Percentiles rank a stretch among this genome's conserved stretches.
Evolutionary conservation across 1,140 invertebrate genomes (phyloP).

Genomic region (Meloidogyne chitwoodi): DNA sequence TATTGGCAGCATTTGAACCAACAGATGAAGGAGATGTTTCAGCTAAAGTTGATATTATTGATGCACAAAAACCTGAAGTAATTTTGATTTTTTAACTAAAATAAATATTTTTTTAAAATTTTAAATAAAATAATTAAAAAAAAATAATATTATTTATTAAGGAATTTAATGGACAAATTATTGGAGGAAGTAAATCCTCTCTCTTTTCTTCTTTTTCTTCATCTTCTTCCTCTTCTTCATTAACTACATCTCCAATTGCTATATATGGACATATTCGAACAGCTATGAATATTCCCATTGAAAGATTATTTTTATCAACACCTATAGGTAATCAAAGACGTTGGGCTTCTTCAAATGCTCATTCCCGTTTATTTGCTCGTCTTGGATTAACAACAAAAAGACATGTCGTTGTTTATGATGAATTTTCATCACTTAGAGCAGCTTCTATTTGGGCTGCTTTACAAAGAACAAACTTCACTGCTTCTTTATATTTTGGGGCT

Average conservation of each 20-base stretch:
- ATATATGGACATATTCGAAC: constrained; percentile 52
- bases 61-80: constrained; percentile 52
- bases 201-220: neutral
- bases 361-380: constrained; percentile 29
- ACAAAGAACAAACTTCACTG: constrained; percentile 31
- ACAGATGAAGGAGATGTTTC: constrained; percentile 28
- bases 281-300: constrained; percentile 53
- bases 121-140: neutral
- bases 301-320: constrained; percentile 41
- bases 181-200: neutral
- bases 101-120: too few relatives aligned
- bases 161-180: constrained; percentile 46
- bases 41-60: constrained; percentile 47
- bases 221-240: neutral
- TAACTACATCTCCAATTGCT: constrained; percentile 24
- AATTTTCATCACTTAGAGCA: constrained; percentile 42
- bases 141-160: constrained; percentile 16
- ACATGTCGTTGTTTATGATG: constrained; percentile 56
- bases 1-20: constrained; percentile 43
- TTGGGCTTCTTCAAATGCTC: constrained; percentile 28
- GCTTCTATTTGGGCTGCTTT: constrained; percentile 54
- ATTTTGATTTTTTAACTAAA: neutral
- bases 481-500: constrained; percentile 53
- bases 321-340: constrained; percentile 17
- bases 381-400: constrained; percentile 28